phyloP scores from a whole-genome alignment of 1,140 invertebrate species.

The Drosophila subpulchrella region DNA sequence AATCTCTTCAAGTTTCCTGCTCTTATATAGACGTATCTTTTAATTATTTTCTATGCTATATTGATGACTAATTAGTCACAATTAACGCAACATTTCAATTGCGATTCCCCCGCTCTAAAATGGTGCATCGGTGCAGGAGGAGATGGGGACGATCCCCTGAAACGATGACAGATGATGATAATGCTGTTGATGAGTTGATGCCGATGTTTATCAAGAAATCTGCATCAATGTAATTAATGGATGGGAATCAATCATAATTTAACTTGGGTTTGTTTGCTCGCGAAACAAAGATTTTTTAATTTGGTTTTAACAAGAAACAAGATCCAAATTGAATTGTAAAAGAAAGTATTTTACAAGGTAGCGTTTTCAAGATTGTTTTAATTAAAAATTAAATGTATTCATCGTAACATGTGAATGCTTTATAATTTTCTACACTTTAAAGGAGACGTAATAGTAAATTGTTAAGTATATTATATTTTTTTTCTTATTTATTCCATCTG shows the following conservation, averaged over 20 bases:
- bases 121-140: constrained; percentile 1
- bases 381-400: background rate
- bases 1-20: constrained; percentile 45
- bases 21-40: constrained; percentile 51
- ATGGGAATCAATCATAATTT: constrained; percentile 21
- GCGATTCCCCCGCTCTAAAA: constrained; percentile 13
- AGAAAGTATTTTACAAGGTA: background rate
- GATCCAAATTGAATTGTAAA: constrained; percentile 2
- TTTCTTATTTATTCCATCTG: background rate
- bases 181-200: constrained; percentile 15
- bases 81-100: constrained; percentile 65
- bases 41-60: constrained; percentile 61
- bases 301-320: background rate
- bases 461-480: too few species aligned
- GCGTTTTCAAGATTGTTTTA: background rate
- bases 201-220: constrained; percentile 18
- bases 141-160: background rate
- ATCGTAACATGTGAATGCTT: too few species aligned
- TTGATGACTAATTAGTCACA: constrained; percentile 71
- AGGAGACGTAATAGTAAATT: too few species aligned
- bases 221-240: constrained; percentile 16
- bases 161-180: constrained; percentile 34
- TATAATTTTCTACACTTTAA: too few species aligned
- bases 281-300: constrained; percentile 1
- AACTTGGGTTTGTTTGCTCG: background rate